Evolutionary conservation across 1,140 invertebrate species (phyloP).

Genomic region (Lepidurus couesii): DNA sequence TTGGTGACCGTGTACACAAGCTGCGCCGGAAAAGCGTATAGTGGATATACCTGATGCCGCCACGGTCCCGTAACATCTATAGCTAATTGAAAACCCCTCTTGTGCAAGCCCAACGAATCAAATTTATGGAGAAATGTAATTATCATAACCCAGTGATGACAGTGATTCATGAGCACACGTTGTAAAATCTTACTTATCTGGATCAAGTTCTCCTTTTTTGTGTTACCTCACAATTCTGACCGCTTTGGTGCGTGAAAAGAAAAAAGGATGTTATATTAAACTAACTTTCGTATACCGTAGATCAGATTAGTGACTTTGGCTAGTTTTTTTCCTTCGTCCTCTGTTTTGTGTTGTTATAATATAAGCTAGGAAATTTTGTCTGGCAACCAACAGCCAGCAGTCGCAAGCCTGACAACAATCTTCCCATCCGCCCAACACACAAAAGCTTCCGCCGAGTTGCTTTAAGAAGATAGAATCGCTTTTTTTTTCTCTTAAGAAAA

Average conservation of each 20-base stretch:
- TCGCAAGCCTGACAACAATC: background rate
- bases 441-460: background rate
- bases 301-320: too few relatives aligned
- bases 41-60: slow-evolving; percentile 1
- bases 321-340: too few relatives aligned
- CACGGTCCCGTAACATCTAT: slow-evolving; percentile 3
- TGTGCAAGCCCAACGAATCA: background rate
- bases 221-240: too few relatives aligned
- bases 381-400: background rate
- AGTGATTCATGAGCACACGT: background rate
- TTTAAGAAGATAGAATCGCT: background rate
- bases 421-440: background rate
- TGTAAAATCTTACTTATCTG: background rate
- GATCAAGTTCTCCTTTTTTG: background rate
- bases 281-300: too few relatives aligned
- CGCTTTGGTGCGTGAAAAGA: too few relatives aligned
- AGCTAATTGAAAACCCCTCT: background rate
- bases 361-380: too few relatives aligned
- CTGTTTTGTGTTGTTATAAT: too few relatives aligned
- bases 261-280: too few relatives aligned
- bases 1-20: background rate
- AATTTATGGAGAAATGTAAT: background rate
- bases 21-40: background rate
- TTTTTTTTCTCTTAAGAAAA: background rate
- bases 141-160: background rate